phyloP scores from a whole-genome alignment of 1,140 invertebrate species.

The Caenorhabditis brenneri region DNA sequence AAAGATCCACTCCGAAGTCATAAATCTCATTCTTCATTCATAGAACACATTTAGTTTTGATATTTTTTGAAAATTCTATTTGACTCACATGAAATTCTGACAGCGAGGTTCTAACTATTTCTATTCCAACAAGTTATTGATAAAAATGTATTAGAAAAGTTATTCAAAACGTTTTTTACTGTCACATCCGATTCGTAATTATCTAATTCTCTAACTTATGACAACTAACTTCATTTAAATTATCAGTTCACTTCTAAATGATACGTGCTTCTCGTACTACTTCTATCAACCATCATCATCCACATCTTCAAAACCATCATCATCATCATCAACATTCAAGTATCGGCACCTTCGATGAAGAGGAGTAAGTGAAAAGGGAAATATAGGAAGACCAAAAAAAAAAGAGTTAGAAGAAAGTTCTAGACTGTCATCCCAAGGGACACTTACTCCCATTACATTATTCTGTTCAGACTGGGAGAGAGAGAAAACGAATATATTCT shows the following conservation, averaged over 20 bases:
- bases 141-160: too few species aligned
- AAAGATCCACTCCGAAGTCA: neutral
- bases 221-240: neutral
- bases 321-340: conserved; percentile 25
- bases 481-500: neutral
- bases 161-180: too few species aligned
- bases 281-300: conserved; percentile 30
- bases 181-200: too few species aligned
- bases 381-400: too few species aligned
- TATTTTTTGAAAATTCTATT: too few species aligned
- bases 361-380: conserved; percentile 16
- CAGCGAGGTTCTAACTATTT: too few species aligned
- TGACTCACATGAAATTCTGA: too few species aligned
- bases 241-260: neutral
- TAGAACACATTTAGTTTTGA: too few species aligned
- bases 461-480: neutral
- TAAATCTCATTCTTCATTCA: neutral
- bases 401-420: neutral
- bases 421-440: neutral
- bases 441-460: conserved; percentile 41
- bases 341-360: neutral
- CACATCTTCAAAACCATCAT: conserved; percentile 12
- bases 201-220: neutral
- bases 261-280: conserved; percentile 29
- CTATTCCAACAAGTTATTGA: too few species aligned